These are phyloP conservation scores for Gopherus flavomarginatus DNA, from an alignment of 2,113 vertebrate species.

Conservation along the genomic window DNA sequence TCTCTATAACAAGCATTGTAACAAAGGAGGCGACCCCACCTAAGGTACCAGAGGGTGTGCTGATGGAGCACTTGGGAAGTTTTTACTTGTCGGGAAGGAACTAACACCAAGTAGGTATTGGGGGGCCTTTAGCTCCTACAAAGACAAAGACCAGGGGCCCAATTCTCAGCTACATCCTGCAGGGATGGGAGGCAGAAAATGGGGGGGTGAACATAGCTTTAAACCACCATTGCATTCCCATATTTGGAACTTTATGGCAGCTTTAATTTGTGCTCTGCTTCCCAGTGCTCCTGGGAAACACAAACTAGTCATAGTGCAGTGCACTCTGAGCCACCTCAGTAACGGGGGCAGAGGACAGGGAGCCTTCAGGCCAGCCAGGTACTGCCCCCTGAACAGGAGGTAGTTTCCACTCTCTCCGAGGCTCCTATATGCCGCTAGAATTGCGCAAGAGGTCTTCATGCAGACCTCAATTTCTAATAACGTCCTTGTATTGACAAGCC, in stretches of 20 bases:
- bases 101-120: neutral
- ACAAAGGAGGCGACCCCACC: accelerated
- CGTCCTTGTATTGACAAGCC: neutral
- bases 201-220: neutral
- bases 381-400: neutral
- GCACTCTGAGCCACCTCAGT: neutral
- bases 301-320: neutral
- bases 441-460: neutral
- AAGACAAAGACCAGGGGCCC: neutral
- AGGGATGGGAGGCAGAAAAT: accelerated
- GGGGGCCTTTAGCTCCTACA: neutral
- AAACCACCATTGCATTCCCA: neutral
- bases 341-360: neutral
- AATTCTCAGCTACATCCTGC: neutral
- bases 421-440: neutral
- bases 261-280: neutral
- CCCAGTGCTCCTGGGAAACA: neutral
- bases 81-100: neutral
- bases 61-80: neutral
- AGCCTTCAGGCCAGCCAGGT: neutral
- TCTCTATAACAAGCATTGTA: accelerated
- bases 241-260: neutral
- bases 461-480: neutral
- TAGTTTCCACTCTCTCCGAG: neutral
- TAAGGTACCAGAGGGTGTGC: accelerated